Evolutionary conservation across 2,797 vertebrate species (phyloP).

Genomic region (Apogon talboti): DNA sequence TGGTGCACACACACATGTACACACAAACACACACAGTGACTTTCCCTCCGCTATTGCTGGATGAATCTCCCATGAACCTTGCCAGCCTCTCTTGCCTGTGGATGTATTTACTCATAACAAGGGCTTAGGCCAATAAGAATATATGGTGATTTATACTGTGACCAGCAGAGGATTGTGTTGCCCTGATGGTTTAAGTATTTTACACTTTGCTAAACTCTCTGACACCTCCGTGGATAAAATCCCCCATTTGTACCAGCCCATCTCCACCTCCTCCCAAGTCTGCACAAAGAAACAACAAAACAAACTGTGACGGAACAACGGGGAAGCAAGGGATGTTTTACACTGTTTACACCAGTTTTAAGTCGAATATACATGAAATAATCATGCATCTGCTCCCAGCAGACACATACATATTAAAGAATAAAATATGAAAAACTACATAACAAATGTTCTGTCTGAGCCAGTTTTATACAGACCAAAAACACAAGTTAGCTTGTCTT

Average conservation of each 20-base stretch:
- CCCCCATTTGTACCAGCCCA: slow-evolving; percentile 47
- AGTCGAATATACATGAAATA: slow-evolving; percentile 11
- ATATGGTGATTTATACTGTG: slow-evolving; percentile 86
- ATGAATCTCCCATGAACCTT: slow-evolving; percentile 78
- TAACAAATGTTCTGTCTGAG: no score
- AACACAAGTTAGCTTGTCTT: no score
- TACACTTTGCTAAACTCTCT: slow-evolving; percentile 85
- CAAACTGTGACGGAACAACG: slow-evolving; percentile 32
- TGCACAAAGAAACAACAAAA: slow-evolving; percentile 63
- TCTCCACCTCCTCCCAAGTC: slow-evolving; percentile 42
- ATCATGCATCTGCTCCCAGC: slow-evolving; percentile 6
- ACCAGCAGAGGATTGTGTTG: slow-evolving; percentile 82
- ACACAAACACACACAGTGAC: slow-evolving; percentile 44
- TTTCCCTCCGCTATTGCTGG: slow-evolving; percentile 64
- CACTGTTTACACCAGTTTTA: slow-evolving; percentile 8
- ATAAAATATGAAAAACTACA: neutral
- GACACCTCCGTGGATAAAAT: slow-evolving; percentile 69
- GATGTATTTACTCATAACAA: slow-evolving; percentile 87
- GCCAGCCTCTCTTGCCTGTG: slow-evolving; percentile 76
- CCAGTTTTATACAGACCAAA: no score
- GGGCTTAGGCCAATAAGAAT: slow-evolving; percentile 85
- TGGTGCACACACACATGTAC: slow-evolving; percentile 39
- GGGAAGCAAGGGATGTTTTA: slow-evolving; percentile 12
- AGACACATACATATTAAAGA: neutral
- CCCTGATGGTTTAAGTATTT: slow-evolving; percentile 82